Evolutionary conservation across 92 coral and sea anemone genomes (phyloP).

Genomic region (Plumapathes pennacea): DNA sequence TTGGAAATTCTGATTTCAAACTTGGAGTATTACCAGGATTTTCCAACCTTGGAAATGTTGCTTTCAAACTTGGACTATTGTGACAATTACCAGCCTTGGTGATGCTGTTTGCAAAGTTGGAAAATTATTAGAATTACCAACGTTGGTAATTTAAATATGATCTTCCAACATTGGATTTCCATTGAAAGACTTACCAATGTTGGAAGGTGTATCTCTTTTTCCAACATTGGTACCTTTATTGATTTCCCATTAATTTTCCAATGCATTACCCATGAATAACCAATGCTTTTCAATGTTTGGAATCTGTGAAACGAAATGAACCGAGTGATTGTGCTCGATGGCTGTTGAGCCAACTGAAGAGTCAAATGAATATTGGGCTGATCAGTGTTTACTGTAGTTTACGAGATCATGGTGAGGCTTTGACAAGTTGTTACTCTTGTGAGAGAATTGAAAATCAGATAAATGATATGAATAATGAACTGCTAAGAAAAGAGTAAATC

Average conservation of each 20-base stretch:
- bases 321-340: too few relatives aligned
- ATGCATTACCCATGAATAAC: conserved; percentile 23
- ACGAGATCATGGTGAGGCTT: too few relatives aligned
- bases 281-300: conserved; percentile 23
- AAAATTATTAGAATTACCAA: conserved; percentile 16
- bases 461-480: too few relatives aligned
- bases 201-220: conserved; percentile 39
- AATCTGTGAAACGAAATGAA: too few relatives aligned
- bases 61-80: not conserved
- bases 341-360: too few relatives aligned
- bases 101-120: conserved; percentile 2
- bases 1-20: conserved; percentile 3
- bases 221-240: conserved; percentile 19
- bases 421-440: too few relatives aligned
- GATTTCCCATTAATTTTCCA: conserved; percentile 30
- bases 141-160: conserved; percentile 20
- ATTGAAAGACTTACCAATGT: conserved; percentile 11
- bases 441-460: too few relatives aligned
- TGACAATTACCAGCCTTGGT: conserved; percentile 5
- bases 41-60: conserved; percentile 12
- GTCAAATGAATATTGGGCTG: too few relatives aligned
- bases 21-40: too few relatives aligned
- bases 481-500: too few relatives aligned
- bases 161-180: conserved; percentile 34
- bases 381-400: too few relatives aligned